phyloP scores from a whole-genome alignment of 2,113 vertebrate genomes.

The Neolamprologus sp. region DNA sequence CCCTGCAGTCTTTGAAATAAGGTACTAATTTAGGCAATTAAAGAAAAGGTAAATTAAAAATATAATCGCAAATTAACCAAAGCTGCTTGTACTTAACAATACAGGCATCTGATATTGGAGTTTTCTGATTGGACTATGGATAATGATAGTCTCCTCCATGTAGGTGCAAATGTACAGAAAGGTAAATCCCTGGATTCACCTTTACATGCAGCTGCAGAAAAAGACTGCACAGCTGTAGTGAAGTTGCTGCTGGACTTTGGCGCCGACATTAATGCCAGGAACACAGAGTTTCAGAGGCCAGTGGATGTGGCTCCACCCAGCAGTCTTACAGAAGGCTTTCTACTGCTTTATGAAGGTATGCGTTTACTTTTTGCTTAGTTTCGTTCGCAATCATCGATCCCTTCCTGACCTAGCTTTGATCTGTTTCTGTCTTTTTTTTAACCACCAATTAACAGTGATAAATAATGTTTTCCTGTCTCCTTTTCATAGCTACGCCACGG shows the following conservation, averaged over 20 bases:
- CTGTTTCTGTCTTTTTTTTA: background rate
- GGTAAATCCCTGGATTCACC: slow-evolving; percentile 87
- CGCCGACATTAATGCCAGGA: slow-evolving; percentile 86
- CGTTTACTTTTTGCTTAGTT: background rate
- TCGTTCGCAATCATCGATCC: background rate
- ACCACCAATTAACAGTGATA: background rate
- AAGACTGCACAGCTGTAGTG: slow-evolving; percentile 77
- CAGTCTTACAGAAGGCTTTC: slow-evolving; percentile 79
- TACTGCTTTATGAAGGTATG: slow-evolving; percentile 87
- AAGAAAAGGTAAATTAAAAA: background rate
- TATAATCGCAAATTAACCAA: background rate
- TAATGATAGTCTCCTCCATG: background rate
- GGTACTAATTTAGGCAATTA: background rate
- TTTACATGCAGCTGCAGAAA: slow-evolving; percentile 85
- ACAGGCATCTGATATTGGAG: background rate
- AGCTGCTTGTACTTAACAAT: background rate
- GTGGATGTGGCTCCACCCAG: slow-evolving; percentile 82
- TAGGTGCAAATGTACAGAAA: slow-evolving; percentile 90
- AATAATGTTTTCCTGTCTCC: background rate
- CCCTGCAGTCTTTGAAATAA: background rate
- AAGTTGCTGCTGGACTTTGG: slow-evolving; percentile 90
- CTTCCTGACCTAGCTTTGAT: background rate
- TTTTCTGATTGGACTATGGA: background rate
- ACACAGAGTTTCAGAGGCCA: slow-evolving; percentile 81
- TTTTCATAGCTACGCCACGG: slow-evolving; percentile 77